Evolutionary conservation across 2,113 vertebrate species (phyloP), one percentile per base, ranked within the genome.

Genomic region (Entosphenus tridentatus): DNA sequence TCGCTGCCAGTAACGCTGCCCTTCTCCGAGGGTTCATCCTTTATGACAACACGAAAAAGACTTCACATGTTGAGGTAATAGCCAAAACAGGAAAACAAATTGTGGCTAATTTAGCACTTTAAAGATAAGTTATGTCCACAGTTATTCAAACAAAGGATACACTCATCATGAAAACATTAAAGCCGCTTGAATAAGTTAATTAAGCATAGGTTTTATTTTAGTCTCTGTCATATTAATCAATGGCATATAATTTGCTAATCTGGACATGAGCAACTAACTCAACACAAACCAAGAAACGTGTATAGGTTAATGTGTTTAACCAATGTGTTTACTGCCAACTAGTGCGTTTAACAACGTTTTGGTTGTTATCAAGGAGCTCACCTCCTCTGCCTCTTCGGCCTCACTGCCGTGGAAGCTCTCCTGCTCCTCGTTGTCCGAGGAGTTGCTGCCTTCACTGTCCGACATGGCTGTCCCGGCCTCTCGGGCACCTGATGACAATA

Each of bases 331-430:
- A 62, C 16, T 13, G 58, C 58, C 13, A 17, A 13, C 58, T 13
- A 62, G 16, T 17, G 5, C 13, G 13, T 13, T 62, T 4, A 62
- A 13, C 58, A 17, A 62, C 2, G 16, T 17, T 13, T 16, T 16
- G 62, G 21, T 16, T 21, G 10, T n/a, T 21, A 65, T 39, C 6
- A 39, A 65, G 62, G 10, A 9, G 10, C 62, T 16, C 21, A 21
- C 62, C 62, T 65, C 62, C 62, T 65, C 62, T 65, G 62, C 62
- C 62, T 65, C 62, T 21, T 65, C 62, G n/a, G 62, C 62, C 21
- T 65, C 62, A 65, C 62, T 65, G 10, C 62, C 62, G 10, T 65
- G 62, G 62, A 65, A 65, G 62, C 62, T 65, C 62, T 65, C 62
- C 62, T 65, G 62, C n/a, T 65, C 62, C n/a, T 65, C 62, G 21